These are phyloP conservation scores for Morpho deidamia DNA, from an alignment of 2,888 invertebrate species.

Conservation along the genomic window DNA sequence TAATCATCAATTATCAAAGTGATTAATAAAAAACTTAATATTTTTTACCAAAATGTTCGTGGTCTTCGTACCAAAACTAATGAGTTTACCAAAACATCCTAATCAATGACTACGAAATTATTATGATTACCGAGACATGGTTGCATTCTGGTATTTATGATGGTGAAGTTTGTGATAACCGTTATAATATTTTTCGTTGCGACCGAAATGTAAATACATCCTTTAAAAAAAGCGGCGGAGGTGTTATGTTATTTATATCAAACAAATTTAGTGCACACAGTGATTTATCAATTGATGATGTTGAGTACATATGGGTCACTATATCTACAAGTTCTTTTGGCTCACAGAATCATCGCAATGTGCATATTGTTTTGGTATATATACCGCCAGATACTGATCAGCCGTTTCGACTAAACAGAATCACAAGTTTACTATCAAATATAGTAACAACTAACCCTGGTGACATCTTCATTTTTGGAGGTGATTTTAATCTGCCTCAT, in stretches of 20 bases:
- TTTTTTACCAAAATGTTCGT: constrained; percentile 20
- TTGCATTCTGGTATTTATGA: background rate
- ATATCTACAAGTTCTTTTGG: background rate
- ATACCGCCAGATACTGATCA: too few relatives aligned
- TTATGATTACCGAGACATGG: constrained; percentile 2
- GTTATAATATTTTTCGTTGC: background rate
- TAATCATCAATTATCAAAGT: too few relatives aligned
- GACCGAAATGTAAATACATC: background rate
- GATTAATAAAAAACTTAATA: background rate
- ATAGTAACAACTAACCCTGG: constrained; percentile 2
- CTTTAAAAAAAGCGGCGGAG: background rate
- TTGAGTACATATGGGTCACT: background rate
- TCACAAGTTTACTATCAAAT: background rate
- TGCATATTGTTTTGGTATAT: too few relatives aligned
- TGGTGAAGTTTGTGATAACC: background rate
- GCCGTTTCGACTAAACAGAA: too few relatives aligned
- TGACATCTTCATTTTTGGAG: constrained; percentile 16
- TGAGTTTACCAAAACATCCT: constrained; percentile 13
- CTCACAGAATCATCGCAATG: too few relatives aligned
- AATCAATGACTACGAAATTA: constrained; percentile 16
- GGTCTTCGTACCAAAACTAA: constrained; percentile 19
- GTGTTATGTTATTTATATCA: background rate
- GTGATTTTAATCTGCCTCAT: constrained; percentile 20
- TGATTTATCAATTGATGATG: background rate
- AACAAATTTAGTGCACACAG: background rate